phyloP scores from a whole-genome alignment of 2,888 invertebrate species.

The Agrotis clavis region DNA sequence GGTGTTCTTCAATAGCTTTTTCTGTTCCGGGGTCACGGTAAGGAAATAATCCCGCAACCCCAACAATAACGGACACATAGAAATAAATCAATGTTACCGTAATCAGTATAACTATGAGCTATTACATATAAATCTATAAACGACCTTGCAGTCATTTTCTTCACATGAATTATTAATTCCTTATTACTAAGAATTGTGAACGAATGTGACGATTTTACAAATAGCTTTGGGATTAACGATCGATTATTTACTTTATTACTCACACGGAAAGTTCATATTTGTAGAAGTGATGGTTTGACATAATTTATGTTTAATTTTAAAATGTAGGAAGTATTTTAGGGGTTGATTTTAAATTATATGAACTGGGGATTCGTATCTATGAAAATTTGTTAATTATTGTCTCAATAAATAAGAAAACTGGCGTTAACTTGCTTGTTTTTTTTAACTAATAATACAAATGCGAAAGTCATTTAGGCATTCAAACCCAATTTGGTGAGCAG shows the following conservation, averaged over 20 bases:
- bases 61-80: background rate
- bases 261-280: slow-evolving; percentile 24
- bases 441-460: background rate
- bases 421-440: background rate
- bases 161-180: slow-evolving; percentile 51
- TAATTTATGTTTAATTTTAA: slow-evolving; percentile 34
- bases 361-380: background rate
- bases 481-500: too few relatives aligned
- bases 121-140: slow-evolving; percentile 53
- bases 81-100: slow-evolving; percentile 24
- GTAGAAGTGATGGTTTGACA: background rate
- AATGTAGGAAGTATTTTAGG: background rate
- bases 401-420: background rate
- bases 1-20: too few relatives aligned
- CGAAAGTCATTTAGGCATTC: too few relatives aligned
- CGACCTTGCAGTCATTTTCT: slow-evolving; percentile 44
- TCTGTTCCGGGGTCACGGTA: too few relatives aligned
- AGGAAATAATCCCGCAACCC: too few relatives aligned
- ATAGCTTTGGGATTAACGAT: slow-evolving; percentile 5
- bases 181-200: slow-evolving; percentile 46
- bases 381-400: slow-evolving; percentile 12
- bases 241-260: slow-evolving; percentile 24
- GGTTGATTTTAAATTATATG: background rate
- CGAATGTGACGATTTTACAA: slow-evolving; percentile 40
- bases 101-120: slow-evolving; percentile 27